phyloP scores from a whole-genome alignment of 2,888 invertebrate species.

The Zeuzera pyrina region DNA sequence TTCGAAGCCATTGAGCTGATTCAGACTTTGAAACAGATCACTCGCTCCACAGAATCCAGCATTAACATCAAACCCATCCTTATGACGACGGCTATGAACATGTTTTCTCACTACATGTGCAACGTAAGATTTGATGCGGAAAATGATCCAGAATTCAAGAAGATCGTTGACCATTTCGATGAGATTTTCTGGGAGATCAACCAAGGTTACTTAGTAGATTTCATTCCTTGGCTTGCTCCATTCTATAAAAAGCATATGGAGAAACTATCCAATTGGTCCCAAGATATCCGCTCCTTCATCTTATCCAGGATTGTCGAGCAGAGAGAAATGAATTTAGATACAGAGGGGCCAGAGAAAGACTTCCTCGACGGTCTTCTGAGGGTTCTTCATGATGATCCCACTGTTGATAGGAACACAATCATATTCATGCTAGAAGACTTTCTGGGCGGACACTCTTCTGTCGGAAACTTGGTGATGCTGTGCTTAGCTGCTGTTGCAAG shows the following conservation, averaged over 20 bases:
- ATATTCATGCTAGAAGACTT: conserved; percentile 90
- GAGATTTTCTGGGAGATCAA: conserved; percentile 95
- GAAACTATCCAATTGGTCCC: conserved; percentile 78
- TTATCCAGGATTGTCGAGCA: conserved; percentile 78
- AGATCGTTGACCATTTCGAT: conserved; percentile 82
- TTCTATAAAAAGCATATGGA: conserved; percentile 80
- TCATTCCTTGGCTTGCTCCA: conserved; percentile 85
- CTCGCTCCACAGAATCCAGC: conserved; percentile 39
- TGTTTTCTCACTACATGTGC: conserved; percentile 91
- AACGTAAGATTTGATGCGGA: conserved; percentile 81
- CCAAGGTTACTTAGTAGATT: conserved; percentile 90
- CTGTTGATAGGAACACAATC: conserved; percentile 83
- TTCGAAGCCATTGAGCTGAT: conserved; percentile 77
- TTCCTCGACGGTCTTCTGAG: conserved; percentile 85
- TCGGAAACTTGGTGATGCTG: conserved; percentile 88
- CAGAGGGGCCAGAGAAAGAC: conserved; percentile 77
- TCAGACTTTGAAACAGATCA: conserved; percentile 61
- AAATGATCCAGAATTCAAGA: conserved; percentile 76
- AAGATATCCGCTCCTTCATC: conserved; percentile 81
- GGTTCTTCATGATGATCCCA: conserved; percentile 76
- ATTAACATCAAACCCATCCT: conserved; percentile 80
- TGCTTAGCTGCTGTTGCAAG: conserved; percentile 79
- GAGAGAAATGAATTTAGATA: conserved; percentile 68
- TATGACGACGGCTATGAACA: conserved; percentile 84
- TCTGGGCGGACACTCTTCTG: conserved; percentile 89